A percentile compares a stretch with the other conserved stretches of the same genome.
These are phyloP conservation scores for Eupithecia subumbrata DNA, from an alignment of 2,888 invertebrate species.

Conservation along the genomic window DNA sequence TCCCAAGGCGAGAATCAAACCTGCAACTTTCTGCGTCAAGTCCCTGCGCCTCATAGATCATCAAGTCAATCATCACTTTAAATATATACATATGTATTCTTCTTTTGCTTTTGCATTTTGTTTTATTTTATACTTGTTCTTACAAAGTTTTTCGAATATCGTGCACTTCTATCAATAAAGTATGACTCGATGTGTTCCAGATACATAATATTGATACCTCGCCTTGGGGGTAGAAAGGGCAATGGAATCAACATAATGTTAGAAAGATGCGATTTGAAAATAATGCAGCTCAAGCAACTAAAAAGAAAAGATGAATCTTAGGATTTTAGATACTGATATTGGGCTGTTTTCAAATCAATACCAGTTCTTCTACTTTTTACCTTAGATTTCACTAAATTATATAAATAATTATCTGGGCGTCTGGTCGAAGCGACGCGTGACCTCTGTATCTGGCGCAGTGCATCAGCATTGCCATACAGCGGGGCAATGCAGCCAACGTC, in stretches of 20 bases:
- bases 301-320: no score
- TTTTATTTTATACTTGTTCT: neutral
- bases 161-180: neutral
- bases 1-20: neutral
- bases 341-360: no score
- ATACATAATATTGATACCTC: neutral
- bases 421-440: no score
- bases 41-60: neutral
- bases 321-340: no score
- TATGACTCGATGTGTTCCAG: conserved; percentile 3
- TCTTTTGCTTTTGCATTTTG: neutral
- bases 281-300: no score
- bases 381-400: no score
- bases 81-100: neutral
- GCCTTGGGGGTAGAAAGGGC: neutral
- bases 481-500: no score
- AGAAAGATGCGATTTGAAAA: neutral
- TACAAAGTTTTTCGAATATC: neutral
- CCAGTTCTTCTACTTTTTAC: no score
- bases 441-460: no score
- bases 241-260: neutral
- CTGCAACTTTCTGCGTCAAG: neutral
- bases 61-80: neutral
- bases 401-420: no score
- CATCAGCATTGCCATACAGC: no score